Evolutionary conservation across 2,113 vertebrate species (phyloP).

Genomic region (Plecotus auritus): DNA sequence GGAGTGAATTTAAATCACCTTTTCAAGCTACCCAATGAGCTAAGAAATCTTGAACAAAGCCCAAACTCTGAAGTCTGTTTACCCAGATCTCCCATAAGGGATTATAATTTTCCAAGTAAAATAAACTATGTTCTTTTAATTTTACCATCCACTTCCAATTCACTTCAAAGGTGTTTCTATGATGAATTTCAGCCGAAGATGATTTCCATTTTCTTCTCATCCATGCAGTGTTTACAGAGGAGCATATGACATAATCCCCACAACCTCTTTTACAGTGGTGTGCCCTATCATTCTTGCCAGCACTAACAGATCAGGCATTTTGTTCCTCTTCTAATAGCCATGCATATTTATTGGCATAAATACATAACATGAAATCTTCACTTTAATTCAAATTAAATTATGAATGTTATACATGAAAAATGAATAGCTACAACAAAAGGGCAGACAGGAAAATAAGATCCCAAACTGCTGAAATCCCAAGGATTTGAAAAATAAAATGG

Average conservation of each 20-base stretch:
- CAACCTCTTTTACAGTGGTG: neutral
- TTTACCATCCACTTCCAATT: conserved; percentile 16
- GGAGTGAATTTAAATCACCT: neutral
- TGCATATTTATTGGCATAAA: conserved; percentile 50
- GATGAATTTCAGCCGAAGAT: conserved; percentile 16
- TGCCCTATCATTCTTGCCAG: neutral
- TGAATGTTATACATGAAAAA: conserved; percentile 55
- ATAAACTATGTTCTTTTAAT: conserved; percentile 16
- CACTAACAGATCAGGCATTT: neutral
- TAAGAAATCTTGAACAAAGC: conserved; percentile 39
- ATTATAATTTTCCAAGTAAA: conserved; percentile 53
- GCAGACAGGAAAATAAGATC: conserved; percentile 20
- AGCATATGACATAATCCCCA: neutral
- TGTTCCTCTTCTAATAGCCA: conserved; percentile 11
- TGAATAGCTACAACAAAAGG: conserved; percentile 25
- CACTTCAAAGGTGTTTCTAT: conserved; percentile 2
- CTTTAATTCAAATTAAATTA: conserved; percentile 38
- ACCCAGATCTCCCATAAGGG: neutral
- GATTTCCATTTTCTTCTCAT: neutral
- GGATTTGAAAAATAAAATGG: conserved; percentile 41
- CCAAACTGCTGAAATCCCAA: neutral
- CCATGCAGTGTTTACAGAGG: neutral
- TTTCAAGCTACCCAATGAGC: neutral
- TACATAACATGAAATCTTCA: conserved; percentile 33
- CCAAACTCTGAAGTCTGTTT: conserved; percentile 10